Conservation (phyloP, 1,140 invertebrate genomes). For the Dendroctonus valens region DNA sequence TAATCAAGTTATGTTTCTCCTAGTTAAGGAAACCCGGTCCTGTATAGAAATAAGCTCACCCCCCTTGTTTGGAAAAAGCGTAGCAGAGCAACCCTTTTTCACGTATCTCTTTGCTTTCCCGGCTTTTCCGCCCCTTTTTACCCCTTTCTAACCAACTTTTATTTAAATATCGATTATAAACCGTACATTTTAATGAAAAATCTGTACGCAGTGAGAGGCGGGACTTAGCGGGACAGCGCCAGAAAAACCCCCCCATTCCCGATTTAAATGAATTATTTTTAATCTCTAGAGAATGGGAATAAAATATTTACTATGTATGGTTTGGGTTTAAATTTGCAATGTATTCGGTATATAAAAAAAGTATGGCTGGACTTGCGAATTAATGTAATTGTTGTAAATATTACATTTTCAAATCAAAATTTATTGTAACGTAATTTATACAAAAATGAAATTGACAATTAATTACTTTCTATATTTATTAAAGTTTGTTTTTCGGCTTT, state of each 20-base stretch:
- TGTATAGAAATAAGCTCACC: slow-evolving; percentile 21
- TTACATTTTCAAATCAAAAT: no score
- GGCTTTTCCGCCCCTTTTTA: slow-evolving; percentile 38
- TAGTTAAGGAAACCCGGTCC: slow-evolving; percentile 9
- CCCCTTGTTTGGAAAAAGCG: slow-evolving; percentile 35
- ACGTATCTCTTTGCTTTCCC: slow-evolving; percentile 36
- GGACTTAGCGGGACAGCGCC: slow-evolving; percentile 3
- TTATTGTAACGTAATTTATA: no score
- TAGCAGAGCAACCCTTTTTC: slow-evolving; percentile 38
- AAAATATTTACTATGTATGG: slow-evolving; percentile 26
- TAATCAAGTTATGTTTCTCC: no score
- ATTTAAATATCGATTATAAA: slow-evolving; percentile 42
- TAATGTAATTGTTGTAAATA: no score
- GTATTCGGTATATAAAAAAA: slow-evolving; percentile 12
- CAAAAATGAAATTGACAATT: no score
- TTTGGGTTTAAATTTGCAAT: slow-evolving; percentile 12
- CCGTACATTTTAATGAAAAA: slow-evolving; percentile 40
- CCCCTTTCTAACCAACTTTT: slow-evolving; percentile 39
- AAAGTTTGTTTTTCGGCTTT: no score
- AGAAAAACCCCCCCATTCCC: slow-evolving; percentile 12
- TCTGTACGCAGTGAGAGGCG: slow-evolving; percentile 30
- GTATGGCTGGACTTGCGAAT: no score
- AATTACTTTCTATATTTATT: no score
- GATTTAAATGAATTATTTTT: slow-evolving; percentile 36
- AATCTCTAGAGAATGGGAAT: slow-evolving; percentile 23